These are phyloP conservation scores for Scaptomyza tumidula DNA, from an alignment of 2,888 invertebrate genomes.

Conservation along the genomic window DNA sequence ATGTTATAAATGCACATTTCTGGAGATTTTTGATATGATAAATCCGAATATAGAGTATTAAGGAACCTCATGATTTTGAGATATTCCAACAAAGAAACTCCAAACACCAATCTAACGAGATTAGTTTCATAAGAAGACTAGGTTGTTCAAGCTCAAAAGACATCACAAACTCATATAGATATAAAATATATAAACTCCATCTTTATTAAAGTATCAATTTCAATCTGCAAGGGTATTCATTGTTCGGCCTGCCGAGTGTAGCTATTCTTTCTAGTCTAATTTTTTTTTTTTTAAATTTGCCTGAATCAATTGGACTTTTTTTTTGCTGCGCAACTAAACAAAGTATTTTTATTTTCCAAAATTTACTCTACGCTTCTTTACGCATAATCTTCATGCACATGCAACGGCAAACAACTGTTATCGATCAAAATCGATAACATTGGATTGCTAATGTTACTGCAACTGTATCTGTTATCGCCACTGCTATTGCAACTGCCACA, in stretches of 20 bases:
- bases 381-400: constrained; percentile 58
- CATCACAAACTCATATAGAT: too few species aligned
- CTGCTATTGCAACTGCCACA: constrained; percentile 19
- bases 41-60: too few species aligned
- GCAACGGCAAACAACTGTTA: constrained; percentile 35
- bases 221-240: neutral
- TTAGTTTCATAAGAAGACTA: too few species aligned
- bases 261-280: neutral
- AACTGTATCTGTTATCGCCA: constrained; percentile 16
- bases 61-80: too few species aligned
- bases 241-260: neutral
- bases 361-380: constrained; percentile 60
- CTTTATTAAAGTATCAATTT: too few species aligned
- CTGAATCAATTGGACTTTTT: constrained; percentile 36
- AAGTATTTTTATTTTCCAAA: neutral
- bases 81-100: too few species aligned
- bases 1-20: too few species aligned
- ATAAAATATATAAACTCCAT: too few species aligned
- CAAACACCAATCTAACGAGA: too few species aligned
- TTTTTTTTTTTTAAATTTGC: constrained; percentile 18
- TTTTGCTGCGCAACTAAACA: constrained; percentile 24
- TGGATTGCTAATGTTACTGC: constrained; percentile 12
- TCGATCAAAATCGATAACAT: constrained; percentile 35
- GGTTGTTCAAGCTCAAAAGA: too few species aligned
- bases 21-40: neutral